Evolutionary conservation across 2,113 vertebrate species (phyloP), one percentile per base, ranked within the genome.

Genomic region (Etheostoma spectabile): DNA sequence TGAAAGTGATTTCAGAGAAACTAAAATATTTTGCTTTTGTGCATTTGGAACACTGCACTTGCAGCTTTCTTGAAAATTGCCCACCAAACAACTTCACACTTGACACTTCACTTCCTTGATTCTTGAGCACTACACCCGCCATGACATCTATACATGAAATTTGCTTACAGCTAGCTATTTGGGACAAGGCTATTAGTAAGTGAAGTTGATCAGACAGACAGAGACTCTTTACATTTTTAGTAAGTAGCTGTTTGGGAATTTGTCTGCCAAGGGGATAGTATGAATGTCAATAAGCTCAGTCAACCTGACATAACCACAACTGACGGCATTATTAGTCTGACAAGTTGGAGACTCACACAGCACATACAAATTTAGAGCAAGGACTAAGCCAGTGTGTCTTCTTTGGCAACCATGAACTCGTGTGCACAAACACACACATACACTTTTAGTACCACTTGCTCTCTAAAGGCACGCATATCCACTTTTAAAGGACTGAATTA

Each of bases 401-500:
- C 57, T 76, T 79, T 70, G 69, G 68, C 57, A 78, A 53, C 52
- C 12, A 35, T 22, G 27, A 5, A 56, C 53, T n/a, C 1, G 19
- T 30, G 22, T 8, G 8, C 24, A 68, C 6, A 63, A 48, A 65
- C 30, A 13, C 48, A 57, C 35, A n/a, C 55, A 56, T 2, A 84
- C 75, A 57, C 27, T 22, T 62, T 75, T 21, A 71, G 59, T 51
- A 68, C 59, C 22, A 61, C 45, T 1, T 33, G 74, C 62, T 71
- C 62, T 82, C 13, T 66, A n/a, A 69, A 18, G 67, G 55, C 53
- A 79, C 77, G 63, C 48, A 70, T 69, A 79, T 71, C 74, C 82
- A 82, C 71, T 77, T 71, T 49, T 60, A 81, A 63, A 76, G 77
- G 73, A 80, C 79, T 65, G 38, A 92, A 79, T 88, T 88, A 87